A percentile compares a stretch with the other conserved stretches of the same genome.
Evolutionary conservation across 2,113 vertebrate species (phyloP).

Genomic region (Burhinus bistriatus): DNA sequence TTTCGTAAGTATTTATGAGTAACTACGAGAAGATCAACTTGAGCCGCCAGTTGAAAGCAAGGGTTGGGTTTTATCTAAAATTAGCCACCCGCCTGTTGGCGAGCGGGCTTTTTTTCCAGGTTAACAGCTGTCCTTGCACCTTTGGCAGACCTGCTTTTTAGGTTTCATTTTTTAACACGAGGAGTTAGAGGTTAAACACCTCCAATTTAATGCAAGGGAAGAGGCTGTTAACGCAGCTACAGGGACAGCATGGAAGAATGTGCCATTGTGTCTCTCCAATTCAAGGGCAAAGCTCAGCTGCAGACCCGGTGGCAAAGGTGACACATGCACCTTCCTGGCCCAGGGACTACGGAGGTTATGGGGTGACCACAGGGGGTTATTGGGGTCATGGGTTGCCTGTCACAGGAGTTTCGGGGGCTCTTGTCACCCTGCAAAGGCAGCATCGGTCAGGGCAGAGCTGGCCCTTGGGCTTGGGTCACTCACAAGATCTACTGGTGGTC

Average conservation of each 20-base stretch:
- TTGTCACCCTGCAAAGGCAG: not conserved
- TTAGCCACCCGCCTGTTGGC: fast-evolving
- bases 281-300: not conserved
- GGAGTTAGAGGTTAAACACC: not conserved
- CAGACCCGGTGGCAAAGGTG: not conserved
- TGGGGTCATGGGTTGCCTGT: not conserved
- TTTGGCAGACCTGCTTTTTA: not conserved
- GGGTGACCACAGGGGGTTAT: fast-evolving
- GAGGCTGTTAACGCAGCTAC: not conserved
- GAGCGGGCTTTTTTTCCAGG: not conserved
- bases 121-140: not conserved
- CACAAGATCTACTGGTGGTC: not conserved
- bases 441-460: not conserved
- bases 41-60: not conserved
- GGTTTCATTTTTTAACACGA: not conserved
- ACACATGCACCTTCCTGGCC: fast-evolving
- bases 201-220: not conserved
- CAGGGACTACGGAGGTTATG: fast-evolving
- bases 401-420: not conserved
- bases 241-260: not conserved
- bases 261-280: not conserved
- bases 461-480: not conserved
- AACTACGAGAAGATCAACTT: not conserved
- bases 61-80: not conserved
- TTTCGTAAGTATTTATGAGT: slow-evolving; percentile 48